Evolutionary conservation across 2,888 invertebrate genomes (phyloP).

Genomic region (Scaptomyza flava): DNA sequence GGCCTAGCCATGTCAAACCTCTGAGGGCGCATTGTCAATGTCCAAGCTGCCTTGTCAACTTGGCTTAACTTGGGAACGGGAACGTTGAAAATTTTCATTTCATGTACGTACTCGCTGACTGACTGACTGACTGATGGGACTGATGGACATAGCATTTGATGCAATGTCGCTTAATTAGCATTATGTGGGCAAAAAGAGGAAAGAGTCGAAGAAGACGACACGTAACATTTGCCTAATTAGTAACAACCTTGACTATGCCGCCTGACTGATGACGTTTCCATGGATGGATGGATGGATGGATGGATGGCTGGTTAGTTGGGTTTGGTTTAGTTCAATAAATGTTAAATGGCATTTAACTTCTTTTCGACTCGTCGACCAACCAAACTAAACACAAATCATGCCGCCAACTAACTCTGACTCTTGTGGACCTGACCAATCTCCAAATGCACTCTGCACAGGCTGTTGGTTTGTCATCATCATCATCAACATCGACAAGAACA

Average conservation of each 20-base stretch:
- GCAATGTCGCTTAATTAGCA: conserved; percentile 76
- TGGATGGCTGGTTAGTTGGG: conserved; percentile 13
- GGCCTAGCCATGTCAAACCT: conserved; percentile 68
- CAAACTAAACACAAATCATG: conserved; percentile 39
- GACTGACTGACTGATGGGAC: conserved; percentile 6
- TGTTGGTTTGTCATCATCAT: conserved; percentile 33
- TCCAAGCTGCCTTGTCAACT: conserved; percentile 64
- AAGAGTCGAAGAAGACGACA: conserved; percentile 15
- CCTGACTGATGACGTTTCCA: conserved; percentile 41
- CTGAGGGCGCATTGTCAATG: conserved; percentile 74
- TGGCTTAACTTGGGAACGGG: conserved; percentile 14
- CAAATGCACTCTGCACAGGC: conserved; percentile 5
- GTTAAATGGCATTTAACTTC: conserved; percentile 55
- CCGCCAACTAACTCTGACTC: conserved; percentile 13
- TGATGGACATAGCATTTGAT: conserved; percentile 49
- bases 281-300: conserved; percentile 6
- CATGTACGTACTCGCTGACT: conserved; percentile 9
- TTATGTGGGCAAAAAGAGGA: conserved; percentile 37
- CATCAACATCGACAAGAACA: conserved; percentile 10
- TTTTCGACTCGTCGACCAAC: conserved; percentile 26
- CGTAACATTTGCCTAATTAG: conserved; percentile 68
- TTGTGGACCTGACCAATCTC: conserved; percentile 13
- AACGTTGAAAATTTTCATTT: conserved; percentile 17
- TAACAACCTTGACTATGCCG: conserved; percentile 70
- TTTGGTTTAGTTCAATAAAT: conserved; percentile 18